These are phyloP conservation scores for Zonitis immaculata DNA, from an alignment of 2,888 invertebrate species.

Conservation along the genomic window DNA sequence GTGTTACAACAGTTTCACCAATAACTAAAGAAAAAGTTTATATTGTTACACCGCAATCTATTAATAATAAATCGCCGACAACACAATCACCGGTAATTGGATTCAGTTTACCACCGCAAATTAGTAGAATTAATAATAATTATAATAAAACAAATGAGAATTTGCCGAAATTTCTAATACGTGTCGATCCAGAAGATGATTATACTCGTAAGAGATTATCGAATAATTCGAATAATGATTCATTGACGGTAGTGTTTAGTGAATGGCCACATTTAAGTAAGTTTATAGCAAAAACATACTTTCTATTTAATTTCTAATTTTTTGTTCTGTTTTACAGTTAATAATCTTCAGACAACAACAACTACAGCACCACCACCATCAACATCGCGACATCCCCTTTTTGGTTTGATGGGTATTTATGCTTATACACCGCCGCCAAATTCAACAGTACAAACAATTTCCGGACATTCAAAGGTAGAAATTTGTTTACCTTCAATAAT, in stretches of 20 bases:
- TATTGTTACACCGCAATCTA: slow-evolving; percentile 74
- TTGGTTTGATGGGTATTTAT: slow-evolving; percentile 53
- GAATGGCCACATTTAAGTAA: slow-evolving; percentile 51
- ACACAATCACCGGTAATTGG: slow-evolving; percentile 31
- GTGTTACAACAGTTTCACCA: slow-evolving; percentile 70
- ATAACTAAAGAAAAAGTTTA: slow-evolving; percentile 75
- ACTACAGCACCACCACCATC: slow-evolving; percentile 41
- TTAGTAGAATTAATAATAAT: slow-evolving; percentile 36
- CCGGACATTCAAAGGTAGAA: slow-evolving; percentile 67
- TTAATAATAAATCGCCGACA: slow-evolving; percentile 42
- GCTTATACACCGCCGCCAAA: slow-evolving; percentile 52
- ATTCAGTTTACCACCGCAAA: slow-evolving; percentile 38
- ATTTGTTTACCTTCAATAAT: too few relatives aligned
- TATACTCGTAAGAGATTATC: slow-evolving; percentile 14
- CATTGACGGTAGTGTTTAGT: slow-evolving; percentile 44
- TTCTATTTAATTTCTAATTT: slow-evolving; percentile 1
- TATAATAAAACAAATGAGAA: slow-evolving; percentile 22
- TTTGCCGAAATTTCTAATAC: slow-evolving; percentile 32
- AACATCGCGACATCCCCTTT: slow-evolving; percentile 48
- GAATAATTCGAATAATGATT: slow-evolving; percentile 24
- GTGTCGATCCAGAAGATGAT: slow-evolving; percentile 29
- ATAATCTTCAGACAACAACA: slow-evolving; percentile 51
- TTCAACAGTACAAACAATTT: slow-evolving; percentile 54
- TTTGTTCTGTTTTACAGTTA: slow-evolving; percentile 49
- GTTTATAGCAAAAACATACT: slow-evolving; percentile 23